Conservation (phyloP, 2,888 invertebrate species). For the Tridacna gigas region DNA sequence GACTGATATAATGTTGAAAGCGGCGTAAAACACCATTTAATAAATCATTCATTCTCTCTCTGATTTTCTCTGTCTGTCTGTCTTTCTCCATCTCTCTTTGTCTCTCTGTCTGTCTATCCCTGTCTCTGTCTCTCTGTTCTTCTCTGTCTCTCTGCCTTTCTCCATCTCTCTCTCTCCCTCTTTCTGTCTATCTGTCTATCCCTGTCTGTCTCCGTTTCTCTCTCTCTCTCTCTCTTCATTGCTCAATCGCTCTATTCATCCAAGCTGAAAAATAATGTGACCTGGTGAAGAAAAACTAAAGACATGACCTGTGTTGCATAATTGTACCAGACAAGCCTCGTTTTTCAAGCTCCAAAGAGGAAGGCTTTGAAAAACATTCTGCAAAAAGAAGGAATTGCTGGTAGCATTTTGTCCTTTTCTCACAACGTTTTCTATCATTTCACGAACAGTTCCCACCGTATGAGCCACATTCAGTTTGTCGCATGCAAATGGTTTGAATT, state of each 20-base stretch:
- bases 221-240: neutral
- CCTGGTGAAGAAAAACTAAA: too few relatives aligned
- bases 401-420: neutral
- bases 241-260: too few relatives aligned
- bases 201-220: neutral
- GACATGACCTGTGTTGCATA: too few relatives aligned
- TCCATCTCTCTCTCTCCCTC: neutral
- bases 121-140: constrained; percentile 6
- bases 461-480: too few relatives aligned
- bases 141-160: constrained; percentile 14
- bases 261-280: too few relatives aligned
- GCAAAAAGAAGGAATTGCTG: neutral
- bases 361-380: neutral
- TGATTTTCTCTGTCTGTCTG: neutral
- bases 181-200: constrained; percentile 3
- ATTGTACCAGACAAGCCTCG: too few relatives aligned
- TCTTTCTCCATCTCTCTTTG: neutral
- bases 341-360: too few relatives aligned
- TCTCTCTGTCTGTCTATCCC: constrained; percentile 1
- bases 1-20: too few relatives aligned
- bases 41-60: too few relatives aligned
- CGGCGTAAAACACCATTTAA: too few relatives aligned
- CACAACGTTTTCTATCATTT: neutral
- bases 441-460: too few relatives aligned
- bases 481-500: too few relatives aligned